A percentile compares a stretch with the other conserved stretches of the same genome.
Evolutionary conservation across 2,113 vertebrate species (phyloP).

Genomic region (Vimba vimba): DNA sequence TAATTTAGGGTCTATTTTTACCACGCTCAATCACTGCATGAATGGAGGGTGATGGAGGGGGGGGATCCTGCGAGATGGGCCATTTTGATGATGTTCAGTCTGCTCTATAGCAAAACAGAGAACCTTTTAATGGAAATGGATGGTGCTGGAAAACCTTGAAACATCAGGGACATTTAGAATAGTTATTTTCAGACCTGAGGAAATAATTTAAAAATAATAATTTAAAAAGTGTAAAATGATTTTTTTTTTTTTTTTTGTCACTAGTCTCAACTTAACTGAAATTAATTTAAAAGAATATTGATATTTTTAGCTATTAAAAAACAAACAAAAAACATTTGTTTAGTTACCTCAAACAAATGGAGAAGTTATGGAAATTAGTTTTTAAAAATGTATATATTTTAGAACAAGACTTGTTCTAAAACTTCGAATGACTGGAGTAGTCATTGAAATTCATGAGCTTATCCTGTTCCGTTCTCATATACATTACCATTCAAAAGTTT

Average conservation of each 20-base stretch:
- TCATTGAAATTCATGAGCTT: not conserved
- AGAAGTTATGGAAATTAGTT: not conserved
- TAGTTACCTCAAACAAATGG: not conserved
- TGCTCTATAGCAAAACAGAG: not conserved
- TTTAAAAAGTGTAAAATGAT: not conserved
- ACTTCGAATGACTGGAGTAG: too few relatives aligned
- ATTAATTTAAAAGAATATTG: not conserved
- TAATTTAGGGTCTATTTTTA: conserved; percentile 54
- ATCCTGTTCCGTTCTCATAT: not conserved
- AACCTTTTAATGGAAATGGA: not conserved
- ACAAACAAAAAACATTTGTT: too few relatives aligned
- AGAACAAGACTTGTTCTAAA: not conserved
- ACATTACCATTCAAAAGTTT: not conserved
- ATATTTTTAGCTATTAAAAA: not conserved
- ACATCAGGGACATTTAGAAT: not conserved
- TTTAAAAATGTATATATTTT: not conserved
- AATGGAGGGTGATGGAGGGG: conserved; percentile 8
- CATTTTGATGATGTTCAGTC: not conserved
- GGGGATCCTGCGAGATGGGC: not conserved
- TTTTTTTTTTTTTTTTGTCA: too few relatives aligned
- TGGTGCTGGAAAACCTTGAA: not conserved
- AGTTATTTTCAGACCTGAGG: not conserved
- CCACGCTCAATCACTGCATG: not conserved
- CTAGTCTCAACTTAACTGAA: not conserved
- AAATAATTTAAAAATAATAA: not conserved